Base-by-base conservation (phyloP, 2,797 vertebrate species). In the Chaetodon trifasciatus region DNA sequence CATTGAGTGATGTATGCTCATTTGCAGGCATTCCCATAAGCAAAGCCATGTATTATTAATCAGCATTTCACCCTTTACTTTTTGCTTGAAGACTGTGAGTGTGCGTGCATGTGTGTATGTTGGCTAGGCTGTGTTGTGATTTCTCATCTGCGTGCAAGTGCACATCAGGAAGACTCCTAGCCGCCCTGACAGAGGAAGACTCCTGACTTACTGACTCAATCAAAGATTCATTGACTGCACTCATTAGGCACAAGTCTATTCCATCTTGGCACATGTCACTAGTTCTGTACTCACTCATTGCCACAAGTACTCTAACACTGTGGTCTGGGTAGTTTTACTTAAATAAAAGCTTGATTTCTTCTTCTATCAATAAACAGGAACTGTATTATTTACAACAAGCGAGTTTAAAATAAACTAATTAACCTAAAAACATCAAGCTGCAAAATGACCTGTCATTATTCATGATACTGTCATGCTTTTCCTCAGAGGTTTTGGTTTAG, bases 1-100 rank as follows among this genome's bases (percentile, higher is more conserved):
- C 53, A 28, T 8, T 1, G 24, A 72, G 56, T 86, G 78, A 86
- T 82, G 32, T 71, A 88, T 89, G 87, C 76, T 86, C 78, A 89
- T 81, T 15, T 40, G 17, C 52, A 73, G 21, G 40, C 70, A 49
- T 64, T 77, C 47, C 24, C 49, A 74, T 78, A 72, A 74, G 61
- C 60, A 32, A 71, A 74, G 32, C 32, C 64, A 86, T 91, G 60
- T 62, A 86, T 93, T 73, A 86, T 92, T 89, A 74, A 92, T 87
- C 47, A 75, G 52, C 32, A 37, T 84, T 71, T 83, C 37, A 72
- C 68, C 81, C 50, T 57, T 23, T 15, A 4, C 53, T 37, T 55
- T 75, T 63, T 72, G 56, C 68, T 79, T 39, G 4, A 81, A 79
- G 74, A 49, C 8, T 61, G 19, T 57, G 35, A 47, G 55, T 70